Base-by-base conservation (phyloP, 2,888 invertebrate genomes). In the Oligia latruncula region DNA sequence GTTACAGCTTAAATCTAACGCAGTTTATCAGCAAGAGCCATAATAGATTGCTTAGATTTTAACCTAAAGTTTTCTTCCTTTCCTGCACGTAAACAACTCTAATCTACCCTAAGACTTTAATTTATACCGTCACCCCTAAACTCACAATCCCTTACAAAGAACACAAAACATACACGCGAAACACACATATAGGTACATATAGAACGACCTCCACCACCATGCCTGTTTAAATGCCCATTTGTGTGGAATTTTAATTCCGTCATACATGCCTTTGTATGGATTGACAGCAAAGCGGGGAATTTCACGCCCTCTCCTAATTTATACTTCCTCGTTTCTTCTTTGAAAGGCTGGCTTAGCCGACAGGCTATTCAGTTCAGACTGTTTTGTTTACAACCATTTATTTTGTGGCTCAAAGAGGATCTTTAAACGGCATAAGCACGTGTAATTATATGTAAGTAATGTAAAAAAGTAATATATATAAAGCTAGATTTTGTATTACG, bases 271-370 rank as follows among this genome's bases (percentile, higher is more conserved):
- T 93, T 93, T 94, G 93, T 94, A 91, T 91, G 92, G 91, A 91
- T 91, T 93, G 93, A 93, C 92, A 90, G 92, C 91, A 83, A 90
- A 87, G 82, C 86, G 92, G 88, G 94, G 94, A 95, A 96, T 95
- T 95, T 95, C 95, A 95, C 95, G 94, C 94, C 92, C 91, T 90
- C 88, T 90, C 90, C 91, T 95, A 95, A 95, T 95, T 95, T 95
- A 94, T 95, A 94, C 93, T 95, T 95, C 95, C 95, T 95, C 90
- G 89, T 91, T 92, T 90, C 84, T 84, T 77, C 87, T 88, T 87
- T 89, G 89, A 87, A 89, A 81, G 85, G 72, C 58, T 81, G 82
- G 79, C 85, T 81, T 82, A 80, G 82, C 87, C 81, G 78, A 79
- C 85, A 15, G 49, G 29, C 82, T 78, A 84, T 90, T 88, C 78